Conservation (phyloP, 2,113 vertebrate genomes). For the Stigmatopora argus region DNA sequence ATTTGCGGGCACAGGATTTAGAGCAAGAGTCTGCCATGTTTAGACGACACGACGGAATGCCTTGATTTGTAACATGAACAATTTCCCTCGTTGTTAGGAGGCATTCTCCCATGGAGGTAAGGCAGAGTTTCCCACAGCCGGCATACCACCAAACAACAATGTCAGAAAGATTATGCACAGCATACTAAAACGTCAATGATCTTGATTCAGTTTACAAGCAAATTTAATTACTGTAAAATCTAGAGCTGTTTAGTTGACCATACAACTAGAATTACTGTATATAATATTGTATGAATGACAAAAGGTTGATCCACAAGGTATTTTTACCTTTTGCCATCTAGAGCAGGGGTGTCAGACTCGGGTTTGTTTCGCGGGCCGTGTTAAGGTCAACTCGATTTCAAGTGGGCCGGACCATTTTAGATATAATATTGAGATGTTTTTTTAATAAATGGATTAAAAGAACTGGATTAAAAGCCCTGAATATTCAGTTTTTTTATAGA, state of each 20-base stretch:
- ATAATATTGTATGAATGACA: background rate
- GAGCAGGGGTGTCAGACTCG: too few relatives aligned
- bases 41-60: conserved; percentile 39
- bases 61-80: conserved; percentile 39
- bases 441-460: too few relatives aligned
- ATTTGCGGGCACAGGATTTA: conserved; percentile 58
- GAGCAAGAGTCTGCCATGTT: conserved; percentile 39
- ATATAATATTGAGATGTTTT: too few relatives aligned
- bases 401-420: too few relatives aligned
- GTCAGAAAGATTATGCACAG: background rate
- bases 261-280: background rate
- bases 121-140: background rate
- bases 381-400: too few relatives aligned
- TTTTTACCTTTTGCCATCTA: background rate
- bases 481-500: too few relatives aligned
- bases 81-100: conserved; percentile 17
- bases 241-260: background rate
- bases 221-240: background rate
- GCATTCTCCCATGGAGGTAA: conserved; percentile 39
- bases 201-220: background rate
- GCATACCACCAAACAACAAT: background rate
- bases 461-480: too few relatives aligned
- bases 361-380: too few relatives aligned
- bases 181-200: background rate
- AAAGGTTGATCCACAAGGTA: background rate